Conservation (phyloP, 2,113 vertebrate genomes). For the Megaceryle torquata region DNA sequence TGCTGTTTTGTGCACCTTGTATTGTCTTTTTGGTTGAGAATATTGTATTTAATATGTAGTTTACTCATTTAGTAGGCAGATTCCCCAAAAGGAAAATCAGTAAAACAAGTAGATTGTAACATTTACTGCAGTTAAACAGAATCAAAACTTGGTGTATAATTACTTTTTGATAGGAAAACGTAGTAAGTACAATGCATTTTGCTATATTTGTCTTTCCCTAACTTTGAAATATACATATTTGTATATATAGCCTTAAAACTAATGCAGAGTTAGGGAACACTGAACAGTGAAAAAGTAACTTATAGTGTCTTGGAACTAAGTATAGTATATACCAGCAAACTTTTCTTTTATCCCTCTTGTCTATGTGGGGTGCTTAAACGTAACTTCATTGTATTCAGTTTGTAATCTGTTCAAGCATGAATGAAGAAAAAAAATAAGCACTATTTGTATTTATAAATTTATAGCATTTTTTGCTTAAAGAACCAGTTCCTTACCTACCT, state of each 20-base stretch:
- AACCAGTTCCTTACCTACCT: constrained; percentile 67
- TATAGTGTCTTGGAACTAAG: constrained; percentile 74
- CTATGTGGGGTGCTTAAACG: constrained; percentile 73
- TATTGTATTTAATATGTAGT: constrained; percentile 72
- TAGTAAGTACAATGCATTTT: constrained; percentile 74
- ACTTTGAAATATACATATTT: constrained; percentile 77
- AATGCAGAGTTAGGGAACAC: constrained; percentile 74
- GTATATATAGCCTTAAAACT: constrained; percentile 81
- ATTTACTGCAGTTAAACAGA: constrained; percentile 65
- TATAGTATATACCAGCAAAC: constrained; percentile 75
- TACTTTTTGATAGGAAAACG: constrained; percentile 73
- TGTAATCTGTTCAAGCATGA: constrained; percentile 78
- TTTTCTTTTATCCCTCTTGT: constrained; percentile 74
- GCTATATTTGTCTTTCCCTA: constrained; percentile 73
- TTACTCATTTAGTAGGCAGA: constrained; percentile 73
- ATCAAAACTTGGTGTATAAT: constrained; percentile 74
- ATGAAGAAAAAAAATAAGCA: constrained; percentile 70
- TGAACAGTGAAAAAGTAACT: constrained; percentile 72
- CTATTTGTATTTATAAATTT: constrained; percentile 81
- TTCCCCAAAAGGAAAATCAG: constrained; percentile 72
- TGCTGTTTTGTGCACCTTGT: constrained; percentile 76
- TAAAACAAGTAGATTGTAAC: constrained; percentile 74
- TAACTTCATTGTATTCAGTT: constrained; percentile 79
- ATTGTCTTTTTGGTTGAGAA: constrained; percentile 73
- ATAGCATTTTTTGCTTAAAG: constrained; percentile 72